Evolutionary conservation across 1,140 invertebrate species (phyloP).

Genomic region (Calliphora vicina): DNA sequence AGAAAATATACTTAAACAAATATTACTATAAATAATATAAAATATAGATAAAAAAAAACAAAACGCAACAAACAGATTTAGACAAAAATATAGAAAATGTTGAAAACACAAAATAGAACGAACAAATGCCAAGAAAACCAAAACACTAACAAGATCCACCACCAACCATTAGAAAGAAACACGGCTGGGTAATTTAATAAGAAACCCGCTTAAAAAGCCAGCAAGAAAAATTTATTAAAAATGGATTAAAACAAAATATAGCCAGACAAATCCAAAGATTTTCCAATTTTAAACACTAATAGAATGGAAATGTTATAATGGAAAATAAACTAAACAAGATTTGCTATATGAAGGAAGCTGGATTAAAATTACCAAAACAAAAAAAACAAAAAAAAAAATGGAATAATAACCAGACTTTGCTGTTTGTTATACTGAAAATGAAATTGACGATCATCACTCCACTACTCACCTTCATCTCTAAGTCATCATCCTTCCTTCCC

Average conservation of each 20-base stretch:
- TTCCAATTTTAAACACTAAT: background rate
- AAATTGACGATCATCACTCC: background rate
- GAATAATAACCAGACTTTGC: background rate
- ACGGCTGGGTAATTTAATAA: background rate
- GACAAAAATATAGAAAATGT: background rate
- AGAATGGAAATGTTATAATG: background rate
- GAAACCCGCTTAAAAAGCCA: too few relatives aligned
- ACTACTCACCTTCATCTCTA: background rate
- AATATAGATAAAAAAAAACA: background rate
- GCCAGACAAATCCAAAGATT: background rate
- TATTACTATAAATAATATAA: slow-evolving; percentile 30
- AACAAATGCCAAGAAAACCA: background rate
- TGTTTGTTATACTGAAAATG: background rate
- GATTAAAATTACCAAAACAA: background rate
- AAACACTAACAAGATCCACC: background rate
- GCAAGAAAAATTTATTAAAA: too few relatives aligned
- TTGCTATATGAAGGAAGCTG: background rate
- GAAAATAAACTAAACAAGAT: background rate
- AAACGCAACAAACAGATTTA: background rate
- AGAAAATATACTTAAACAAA: slow-evolving; percentile 2
- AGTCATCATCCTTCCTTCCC: background rate
- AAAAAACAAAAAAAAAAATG: background rate
- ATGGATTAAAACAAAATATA: background rate
- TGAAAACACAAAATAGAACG: background rate
- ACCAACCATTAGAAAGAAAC: background rate